Percentiles rank a stretch among this genome's conserved stretches.
Conservation (phyloP, 2,888 invertebrate genomes). For the Limnephilus rhombicus region DNA sequence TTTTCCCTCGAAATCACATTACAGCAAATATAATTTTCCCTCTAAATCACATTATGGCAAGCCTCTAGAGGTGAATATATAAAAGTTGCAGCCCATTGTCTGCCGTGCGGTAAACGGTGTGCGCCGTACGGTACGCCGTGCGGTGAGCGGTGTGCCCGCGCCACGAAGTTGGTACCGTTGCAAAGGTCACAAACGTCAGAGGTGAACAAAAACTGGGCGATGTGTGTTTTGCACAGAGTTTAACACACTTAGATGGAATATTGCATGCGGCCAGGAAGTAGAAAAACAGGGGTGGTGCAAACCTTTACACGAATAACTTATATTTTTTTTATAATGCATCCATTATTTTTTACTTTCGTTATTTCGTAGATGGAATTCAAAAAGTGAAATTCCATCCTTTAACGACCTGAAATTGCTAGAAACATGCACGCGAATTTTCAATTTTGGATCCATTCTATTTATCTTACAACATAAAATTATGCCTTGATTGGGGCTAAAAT, state of each 20-base stretch:
- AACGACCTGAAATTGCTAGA: not conserved
- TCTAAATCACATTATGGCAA: not conserved
- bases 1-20: not conserved
- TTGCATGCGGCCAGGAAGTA: not conserved
- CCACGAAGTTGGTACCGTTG: constrained; percentile 40
- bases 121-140: not conserved
- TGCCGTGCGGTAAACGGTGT: not conserved
- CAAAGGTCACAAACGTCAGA: constrained; percentile 44
- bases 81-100: not conserved
- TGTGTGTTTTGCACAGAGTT: constrained; percentile 27
- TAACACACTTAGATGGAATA: not conserved
- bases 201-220: constrained; percentile 51
- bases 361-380: not conserved
- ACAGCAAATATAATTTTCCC: not conserved
- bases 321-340: no score
- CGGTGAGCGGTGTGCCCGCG: not conserved
- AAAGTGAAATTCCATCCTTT: not conserved
- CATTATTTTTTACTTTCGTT: not conserved
- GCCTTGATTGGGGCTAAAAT: no score
- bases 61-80: not conserved
- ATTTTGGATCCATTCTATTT: not conserved
- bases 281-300: not conserved
- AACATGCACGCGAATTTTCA: not conserved
- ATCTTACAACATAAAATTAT: not conserved
- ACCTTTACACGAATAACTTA: not conserved